phyloP scores from a whole-genome alignment of 1,140 invertebrate species.

The Drosophila fuyamai region DNA sequence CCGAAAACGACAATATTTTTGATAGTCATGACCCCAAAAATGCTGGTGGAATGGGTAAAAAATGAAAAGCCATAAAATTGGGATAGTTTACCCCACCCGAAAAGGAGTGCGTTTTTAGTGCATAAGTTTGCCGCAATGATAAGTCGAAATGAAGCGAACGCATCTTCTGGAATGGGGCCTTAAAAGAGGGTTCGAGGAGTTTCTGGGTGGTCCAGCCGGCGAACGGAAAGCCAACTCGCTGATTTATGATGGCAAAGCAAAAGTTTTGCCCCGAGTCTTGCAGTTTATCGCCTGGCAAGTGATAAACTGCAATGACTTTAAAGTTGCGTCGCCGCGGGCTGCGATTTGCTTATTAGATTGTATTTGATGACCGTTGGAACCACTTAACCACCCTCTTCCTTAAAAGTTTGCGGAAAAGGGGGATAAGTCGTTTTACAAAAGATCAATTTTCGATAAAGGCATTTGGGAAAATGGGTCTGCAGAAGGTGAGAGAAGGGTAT shows the following conservation, averaged over 20 bases:
- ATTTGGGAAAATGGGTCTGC: too few relatives aligned
- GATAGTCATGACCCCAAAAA: conserved; percentile 73
- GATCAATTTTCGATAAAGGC: not conserved
- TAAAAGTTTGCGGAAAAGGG: not conserved
- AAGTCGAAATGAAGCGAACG: conserved; percentile 69
- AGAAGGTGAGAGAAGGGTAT: too few relatives aligned
- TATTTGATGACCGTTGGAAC: conserved; percentile 39
- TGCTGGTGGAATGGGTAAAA: conserved; percentile 33
- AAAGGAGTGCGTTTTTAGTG: conserved; percentile 57
- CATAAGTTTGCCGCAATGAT: conserved; percentile 69
- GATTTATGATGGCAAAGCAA: conserved; percentile 69
- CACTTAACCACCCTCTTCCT: not conserved
- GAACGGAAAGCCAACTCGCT: conserved; percentile 46
- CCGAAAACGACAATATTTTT: conserved; percentile 66
- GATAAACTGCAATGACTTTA: conserved; percentile 69
- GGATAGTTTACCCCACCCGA: conserved; percentile 22
- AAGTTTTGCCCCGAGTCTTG: conserved; percentile 66
- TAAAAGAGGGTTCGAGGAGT: too few relatives aligned
- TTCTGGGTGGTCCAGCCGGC: not conserved
- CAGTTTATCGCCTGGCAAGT: conserved; percentile 72
- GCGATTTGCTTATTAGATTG: conserved; percentile 51
- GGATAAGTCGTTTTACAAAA: not conserved
- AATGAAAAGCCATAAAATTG: conserved; percentile 64
- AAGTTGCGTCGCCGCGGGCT: conserved; percentile 31
- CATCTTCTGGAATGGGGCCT: conserved; percentile 6